phyloP scores from a whole-genome alignment of 2,797 vertebrate genomes.

The Trichosurus vulpecula region DNA sequence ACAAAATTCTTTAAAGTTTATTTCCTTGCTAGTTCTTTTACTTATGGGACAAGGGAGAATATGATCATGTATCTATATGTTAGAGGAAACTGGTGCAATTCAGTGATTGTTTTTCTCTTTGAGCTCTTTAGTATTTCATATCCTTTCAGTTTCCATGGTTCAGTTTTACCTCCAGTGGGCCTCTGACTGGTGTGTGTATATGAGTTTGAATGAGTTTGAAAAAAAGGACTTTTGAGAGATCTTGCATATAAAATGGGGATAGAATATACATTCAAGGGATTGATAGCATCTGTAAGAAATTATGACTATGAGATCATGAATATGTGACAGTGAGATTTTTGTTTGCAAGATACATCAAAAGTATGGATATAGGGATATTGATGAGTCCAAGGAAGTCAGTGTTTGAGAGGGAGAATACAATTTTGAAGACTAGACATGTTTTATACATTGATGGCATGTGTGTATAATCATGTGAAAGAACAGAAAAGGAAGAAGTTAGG shows the following conservation, averaged over 20 bases:
- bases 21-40: background rate
- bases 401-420: background rate
- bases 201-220: conserved; percentile 29
- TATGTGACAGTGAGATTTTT: conserved; percentile 47
- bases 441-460: conserved; percentile 26
- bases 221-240: conserved; percentile 6
- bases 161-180: background rate
- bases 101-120: background rate
- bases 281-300: conserved; percentile 67
- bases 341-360: background rate
- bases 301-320: conserved; percentile 58
- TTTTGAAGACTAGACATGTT: background rate
- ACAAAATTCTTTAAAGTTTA: too few relatives aligned
- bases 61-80: background rate
- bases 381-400: background rate
- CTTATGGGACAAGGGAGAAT: background rate
- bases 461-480: conserved; percentile 10
- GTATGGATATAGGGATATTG: background rate
- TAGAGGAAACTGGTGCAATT: background rate
- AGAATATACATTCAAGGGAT: conserved; percentile 43
- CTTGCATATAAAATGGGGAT: background rate
- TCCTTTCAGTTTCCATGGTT: background rate
- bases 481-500: conserved; percentile 1
- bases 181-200: conserved; percentile 1
- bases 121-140: too few relatives aligned